Conservation (phyloP, 2,113 vertebrate species). For the Hyperopisus bebe region DNA sequence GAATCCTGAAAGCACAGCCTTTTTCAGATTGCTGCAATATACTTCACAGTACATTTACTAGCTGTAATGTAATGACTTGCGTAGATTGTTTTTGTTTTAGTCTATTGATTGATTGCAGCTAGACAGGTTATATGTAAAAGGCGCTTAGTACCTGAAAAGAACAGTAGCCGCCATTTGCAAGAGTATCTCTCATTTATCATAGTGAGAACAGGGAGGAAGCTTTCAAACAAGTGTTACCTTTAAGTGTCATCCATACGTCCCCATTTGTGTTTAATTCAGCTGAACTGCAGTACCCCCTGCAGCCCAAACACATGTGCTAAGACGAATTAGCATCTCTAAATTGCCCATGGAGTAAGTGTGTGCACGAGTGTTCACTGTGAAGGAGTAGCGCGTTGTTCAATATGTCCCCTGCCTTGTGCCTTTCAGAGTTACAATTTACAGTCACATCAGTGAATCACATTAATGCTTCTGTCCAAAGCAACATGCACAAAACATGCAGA, state of each 20-base stretch:
- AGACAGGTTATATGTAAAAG: background rate
- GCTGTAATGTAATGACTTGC: background rate
- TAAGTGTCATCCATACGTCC: background rate
- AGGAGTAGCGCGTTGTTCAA: background rate
- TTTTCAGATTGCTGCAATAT: background rate
- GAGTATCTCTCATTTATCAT: background rate
- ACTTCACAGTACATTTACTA: slow-evolving; percentile 5
- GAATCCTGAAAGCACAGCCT: background rate
- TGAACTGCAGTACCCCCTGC: background rate
- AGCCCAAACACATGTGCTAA: background rate
- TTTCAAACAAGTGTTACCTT: background rate
- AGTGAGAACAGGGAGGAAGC: background rate
- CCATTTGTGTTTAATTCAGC: background rate
- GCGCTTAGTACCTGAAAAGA: background rate
- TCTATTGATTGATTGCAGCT: background rate
- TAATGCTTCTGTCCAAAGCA: background rate
- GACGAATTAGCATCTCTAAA: background rate
- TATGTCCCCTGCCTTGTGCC: background rate
- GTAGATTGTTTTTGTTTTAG: background rate
- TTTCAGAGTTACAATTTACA: background rate
- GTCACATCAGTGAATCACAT: background rate
- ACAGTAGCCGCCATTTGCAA: background rate
- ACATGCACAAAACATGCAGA: background rate
- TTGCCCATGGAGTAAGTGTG: background rate
- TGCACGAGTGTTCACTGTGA: background rate